Base-by-base conservation (phyloP, 2,888 invertebrate species). In the Limnephilus rhombicus region DNA sequence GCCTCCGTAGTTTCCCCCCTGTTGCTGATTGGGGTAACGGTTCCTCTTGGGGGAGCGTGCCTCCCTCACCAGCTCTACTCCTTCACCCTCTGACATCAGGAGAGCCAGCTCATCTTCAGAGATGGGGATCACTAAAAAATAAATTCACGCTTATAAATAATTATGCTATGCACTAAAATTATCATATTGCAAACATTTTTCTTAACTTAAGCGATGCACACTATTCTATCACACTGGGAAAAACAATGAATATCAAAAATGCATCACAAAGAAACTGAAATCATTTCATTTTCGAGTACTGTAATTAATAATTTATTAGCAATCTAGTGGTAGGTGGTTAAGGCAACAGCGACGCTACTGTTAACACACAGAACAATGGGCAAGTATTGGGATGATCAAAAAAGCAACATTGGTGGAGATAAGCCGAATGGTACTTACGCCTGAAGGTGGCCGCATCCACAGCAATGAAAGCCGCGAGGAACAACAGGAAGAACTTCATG, bases 81-180 rank as follows among this genome's bases (percentile, higher is more conserved):
- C 45, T n/a, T 81, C 68, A 11, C 31, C 82, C 85, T 90, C 86
- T 34, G 29, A n/a, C 45, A 81, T 88, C 82, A 93, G 24, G n/a
- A 93, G 83, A 80, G 91, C 91, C 2, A 93, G 91, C 49, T 93
- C 93, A 49, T 91, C 88, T 45, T 93, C 93, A n/a, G 93, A 92
- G n/a, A 93, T 80, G 11, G 93, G 92, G 80, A 93, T 89, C 41
- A 93, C 93, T 93, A 90, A 29, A 93, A 93, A 15, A 15, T 49
- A 89, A 89, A 29, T 89, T 41, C 85, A 41, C 41, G 4, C 37
- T 34, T 9, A 3, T 83, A 83, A 37, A 29, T 31, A 0, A 2
- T 34, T 83, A 11, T 82, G 82, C 7, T 82, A 29, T 12, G 29
- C 24, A 49, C 49, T 2, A 13, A 49, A 49, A 49, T 49, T 15